A percentile compares a stretch with the other conserved stretches of the same genome.
Evolutionary conservation across 2,888 invertebrate species (phyloP).

Genomic region (Volucella bombylans): DNA sequence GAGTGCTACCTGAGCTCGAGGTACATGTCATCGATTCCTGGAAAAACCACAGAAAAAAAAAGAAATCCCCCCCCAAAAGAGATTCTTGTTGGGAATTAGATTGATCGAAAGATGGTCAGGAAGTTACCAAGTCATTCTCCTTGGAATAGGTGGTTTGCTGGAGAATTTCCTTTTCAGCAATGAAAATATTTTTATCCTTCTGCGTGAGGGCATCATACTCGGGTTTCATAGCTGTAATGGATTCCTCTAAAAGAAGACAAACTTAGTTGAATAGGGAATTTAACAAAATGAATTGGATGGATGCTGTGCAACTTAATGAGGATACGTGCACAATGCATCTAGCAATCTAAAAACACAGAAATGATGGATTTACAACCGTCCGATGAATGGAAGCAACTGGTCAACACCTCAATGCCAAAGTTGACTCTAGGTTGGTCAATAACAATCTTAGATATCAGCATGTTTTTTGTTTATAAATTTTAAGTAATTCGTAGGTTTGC

Average conservation of each 20-base stretch:
- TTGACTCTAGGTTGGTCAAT: too few species aligned
- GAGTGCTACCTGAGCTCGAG: constrained; percentile 65
- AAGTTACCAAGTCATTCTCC: constrained; percentile 76
- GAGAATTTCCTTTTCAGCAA: constrained; percentile 65
- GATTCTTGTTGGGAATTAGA: not conserved
- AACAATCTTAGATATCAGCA: too few species aligned
- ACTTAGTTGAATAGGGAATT: not conserved
- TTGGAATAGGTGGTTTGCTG: constrained; percentile 74
- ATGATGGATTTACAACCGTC: too few species aligned
- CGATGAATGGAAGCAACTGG: too few species aligned
- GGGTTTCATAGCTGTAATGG: constrained; percentile 76
- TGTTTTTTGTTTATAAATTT: too few species aligned
- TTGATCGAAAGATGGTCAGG: too few species aligned
- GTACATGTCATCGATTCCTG: constrained; percentile 74
- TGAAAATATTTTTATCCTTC: constrained; percentile 70
- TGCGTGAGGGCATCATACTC: constrained; percentile 76
- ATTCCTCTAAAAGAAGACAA: constrained; percentile 35
- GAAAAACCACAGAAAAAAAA: not conserved
- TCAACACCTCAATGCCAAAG: too few species aligned
- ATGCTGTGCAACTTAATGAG: not conserved
- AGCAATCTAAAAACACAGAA: too few species aligned
- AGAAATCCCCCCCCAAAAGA: not conserved
- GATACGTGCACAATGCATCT: too few species aligned
- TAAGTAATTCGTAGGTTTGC: too few species aligned
- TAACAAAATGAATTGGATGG: not conserved